phyloP scores from a whole-genome alignment of 2,113 vertebrate species.

The Sigmodon hispidus region DNA sequence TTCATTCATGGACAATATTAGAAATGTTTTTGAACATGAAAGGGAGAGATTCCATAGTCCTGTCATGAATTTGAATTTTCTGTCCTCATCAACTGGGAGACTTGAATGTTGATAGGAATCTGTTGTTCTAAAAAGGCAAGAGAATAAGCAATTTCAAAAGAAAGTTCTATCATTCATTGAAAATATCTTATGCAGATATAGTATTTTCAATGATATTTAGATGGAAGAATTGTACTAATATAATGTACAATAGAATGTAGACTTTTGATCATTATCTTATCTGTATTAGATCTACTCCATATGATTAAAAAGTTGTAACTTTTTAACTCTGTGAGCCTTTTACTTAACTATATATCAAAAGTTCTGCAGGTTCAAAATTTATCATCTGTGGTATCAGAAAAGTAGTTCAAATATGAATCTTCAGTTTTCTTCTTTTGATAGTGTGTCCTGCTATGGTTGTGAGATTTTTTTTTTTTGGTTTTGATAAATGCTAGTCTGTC shows the following conservation, averaged over 20 bases:
- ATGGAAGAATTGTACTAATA: conserved; percentile 48
- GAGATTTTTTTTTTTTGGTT: conserved; percentile 65
- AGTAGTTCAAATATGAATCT: conserved; percentile 26
- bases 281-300: not conserved
- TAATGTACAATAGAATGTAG: conserved; percentile 10
- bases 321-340: not conserved
- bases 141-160: conserved; percentile 58
- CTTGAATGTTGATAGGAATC: conserved; percentile 6
- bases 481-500: conserved; percentile 55
- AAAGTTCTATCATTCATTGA: conserved; percentile 40
- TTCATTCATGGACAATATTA: conserved; percentile 49
- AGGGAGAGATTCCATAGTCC: conserved; percentile 37
- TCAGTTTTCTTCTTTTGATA: conserved; percentile 63
- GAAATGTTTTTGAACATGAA: conserved; percentile 61
- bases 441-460: conserved; percentile 41
- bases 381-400: conserved; percentile 51
- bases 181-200: conserved; percentile 38
- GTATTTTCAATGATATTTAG: conserved; percentile 53
- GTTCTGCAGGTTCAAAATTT: conserved; percentile 54
- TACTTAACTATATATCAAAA: not conserved
- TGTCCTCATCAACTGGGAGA: conserved; percentile 46
- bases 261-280: conserved; percentile 50
- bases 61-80: conserved; percentile 50
- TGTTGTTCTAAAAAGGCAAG: conserved; percentile 63
- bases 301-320: conserved; percentile 34